These are phyloP conservation scores for Caenorhabditis sp. DNA, from an alignment of 2,888 invertebrate genomes.

Conservation along the genomic window DNA sequence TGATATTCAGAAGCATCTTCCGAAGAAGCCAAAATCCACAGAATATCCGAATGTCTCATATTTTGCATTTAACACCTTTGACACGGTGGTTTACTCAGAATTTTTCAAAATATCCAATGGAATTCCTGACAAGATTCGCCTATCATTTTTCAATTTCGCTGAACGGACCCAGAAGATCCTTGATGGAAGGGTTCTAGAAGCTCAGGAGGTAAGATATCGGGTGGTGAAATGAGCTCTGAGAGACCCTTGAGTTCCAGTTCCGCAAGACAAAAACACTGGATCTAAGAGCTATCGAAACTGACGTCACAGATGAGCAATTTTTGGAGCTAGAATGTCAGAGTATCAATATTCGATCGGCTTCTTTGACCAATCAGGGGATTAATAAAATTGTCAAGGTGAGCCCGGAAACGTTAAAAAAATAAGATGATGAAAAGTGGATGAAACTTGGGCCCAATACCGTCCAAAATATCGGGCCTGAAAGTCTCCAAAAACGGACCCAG, in stretches of 20 bases:
- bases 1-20: background rate
- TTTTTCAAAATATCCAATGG: constrained; percentile 15
- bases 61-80: constrained; percentile 32
- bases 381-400: constrained; percentile 33
- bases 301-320: constrained; percentile 19
- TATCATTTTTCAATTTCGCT: constrained; percentile 26
- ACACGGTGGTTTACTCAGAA: constrained; percentile 13
- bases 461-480: too few relatives aligned
- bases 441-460: too few relatives aligned
- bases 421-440: too few relatives aligned
- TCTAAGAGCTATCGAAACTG: constrained; percentile 27
- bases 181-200: constrained; percentile 18
- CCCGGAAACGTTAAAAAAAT: too few relatives aligned
- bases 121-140: constrained; percentile 19
- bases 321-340: constrained; percentile 23
- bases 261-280: constrained; percentile 18
- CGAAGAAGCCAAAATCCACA: constrained; percentile 17
- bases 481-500: too few relatives aligned
- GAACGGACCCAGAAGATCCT: constrained; percentile 32
- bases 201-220: constrained; percentile 10
- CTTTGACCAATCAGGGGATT: constrained; percentile 26
- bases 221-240: background rate
- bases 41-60: constrained; percentile 15
- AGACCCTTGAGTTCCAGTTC: background rate
- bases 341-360: constrained; percentile 15